A percentile compares a stretch with the other conserved stretches of the same genome.
Conservation (phyloP, 2,113 vertebrate species). For the Dendropsophus ebraccatus region DNA sequence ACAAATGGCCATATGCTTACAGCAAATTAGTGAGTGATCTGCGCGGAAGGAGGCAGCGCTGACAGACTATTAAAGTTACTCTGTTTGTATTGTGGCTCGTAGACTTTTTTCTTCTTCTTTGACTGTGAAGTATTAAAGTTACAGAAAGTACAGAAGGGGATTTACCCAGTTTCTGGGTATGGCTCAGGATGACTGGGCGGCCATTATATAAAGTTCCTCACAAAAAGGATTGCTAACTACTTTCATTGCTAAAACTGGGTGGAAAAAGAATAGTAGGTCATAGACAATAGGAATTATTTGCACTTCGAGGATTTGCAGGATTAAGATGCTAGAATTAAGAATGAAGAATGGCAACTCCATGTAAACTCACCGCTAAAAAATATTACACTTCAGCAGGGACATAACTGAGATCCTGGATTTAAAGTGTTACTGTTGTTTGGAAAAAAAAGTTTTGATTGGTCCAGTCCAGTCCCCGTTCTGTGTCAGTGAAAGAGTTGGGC, state of each 20-base stretch:
- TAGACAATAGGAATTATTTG: not conserved
- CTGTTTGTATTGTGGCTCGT: slow-evolving; percentile 31
- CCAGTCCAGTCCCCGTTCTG: too few species aligned
- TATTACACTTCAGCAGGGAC: too few species aligned
- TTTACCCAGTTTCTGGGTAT: slow-evolving; percentile 58
- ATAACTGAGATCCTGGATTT: not conserved
- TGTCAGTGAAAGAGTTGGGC: too few species aligned
- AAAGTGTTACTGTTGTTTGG: too few species aligned
- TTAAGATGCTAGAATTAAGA: not conserved
- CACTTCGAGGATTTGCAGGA: not conserved
- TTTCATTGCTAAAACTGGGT: not conserved
- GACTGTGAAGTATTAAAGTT: slow-evolving; percentile 60
- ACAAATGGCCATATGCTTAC: slow-evolving; percentile 47
- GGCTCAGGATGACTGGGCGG: too few species aligned
- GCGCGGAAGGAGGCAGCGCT: slow-evolving; percentile 35
- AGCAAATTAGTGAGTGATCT: slow-evolving; percentile 44
- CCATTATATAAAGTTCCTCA: not conserved
- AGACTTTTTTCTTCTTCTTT: slow-evolving; percentile 52
- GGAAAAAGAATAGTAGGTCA: not conserved
- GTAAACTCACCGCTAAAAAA: too few species aligned
- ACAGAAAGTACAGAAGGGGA: slow-evolving; percentile 47
- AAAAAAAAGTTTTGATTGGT: too few species aligned
- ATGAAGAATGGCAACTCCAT: too few species aligned
- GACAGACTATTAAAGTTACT: slow-evolving; percentile 47
- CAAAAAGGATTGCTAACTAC: not conserved